Base-by-base conservation (phyloP, 2,113 vertebrate species). In the Capreolus pygargus region DNA sequence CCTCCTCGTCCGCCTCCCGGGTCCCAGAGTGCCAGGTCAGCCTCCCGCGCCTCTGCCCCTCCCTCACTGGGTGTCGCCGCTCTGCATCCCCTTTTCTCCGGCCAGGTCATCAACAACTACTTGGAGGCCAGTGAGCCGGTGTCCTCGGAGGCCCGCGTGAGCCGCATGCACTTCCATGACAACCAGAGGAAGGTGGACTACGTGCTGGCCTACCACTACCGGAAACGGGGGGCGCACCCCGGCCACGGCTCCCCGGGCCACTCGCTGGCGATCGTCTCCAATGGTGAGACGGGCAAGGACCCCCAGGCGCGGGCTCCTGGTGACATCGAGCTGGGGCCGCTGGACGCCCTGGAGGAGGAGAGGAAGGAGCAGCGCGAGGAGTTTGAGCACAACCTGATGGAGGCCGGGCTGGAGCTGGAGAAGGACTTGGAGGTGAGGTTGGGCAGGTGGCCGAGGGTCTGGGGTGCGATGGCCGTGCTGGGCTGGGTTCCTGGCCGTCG, bases 151-250 rank as follows among this genome's bases (percentile, higher is more conserved):
- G 28, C 54, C 0, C 1, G 43, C 36, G 94, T 17, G 2, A 98
- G 98, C 1, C 99, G 99, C 84, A 99, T 99, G 98, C 99, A 98
- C 97, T 99, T 99, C 95, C 97, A 98, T 4, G 99, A 99, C 97
- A 99, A 99, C 95, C 99, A 98, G 97, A 99, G 99, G 95, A 99
- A 99, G 98, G 99, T 99, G 0, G 99, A 99, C 98, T 99, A 99
- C 0, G 99, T 99, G 54, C 98, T 99, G 4, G 99, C 98, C 47
- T 99, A 99, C 97, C 99, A 99, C 98, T 99, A 99, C 97, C 99
- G 99, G 91, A 99, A 99, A n/a, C 98, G 92, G 0, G 57, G 97
- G 82, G 54, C 96, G 0, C 87, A 57, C 2, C 88, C 97, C 0
- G 0, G 55, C 0, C 84, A 43, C 0, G 91, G 94, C 19, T 98